These are phyloP conservation scores for Dasypolia templi DNA, from an alignment of 2,888 invertebrate species.

Conservation along the genomic window DNA sequence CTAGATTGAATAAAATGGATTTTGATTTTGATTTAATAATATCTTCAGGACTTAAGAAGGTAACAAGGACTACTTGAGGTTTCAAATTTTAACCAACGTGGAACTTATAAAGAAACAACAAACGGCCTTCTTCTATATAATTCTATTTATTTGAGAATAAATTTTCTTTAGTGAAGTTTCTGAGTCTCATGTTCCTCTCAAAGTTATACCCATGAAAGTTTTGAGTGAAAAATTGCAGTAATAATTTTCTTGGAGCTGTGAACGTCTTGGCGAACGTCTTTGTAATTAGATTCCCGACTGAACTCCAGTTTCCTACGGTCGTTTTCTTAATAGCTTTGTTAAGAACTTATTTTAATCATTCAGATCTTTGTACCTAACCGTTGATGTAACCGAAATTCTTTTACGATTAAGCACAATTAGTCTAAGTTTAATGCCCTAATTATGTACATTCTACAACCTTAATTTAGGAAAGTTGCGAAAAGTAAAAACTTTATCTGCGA, in stretches of 20 bases:
- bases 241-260: conserved; percentile 83
- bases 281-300: conserved; percentile 82
- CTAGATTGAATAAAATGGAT: too few relatives aligned
- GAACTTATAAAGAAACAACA: background rate
- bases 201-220: conserved; percentile 81
- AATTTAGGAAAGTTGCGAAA: conserved; percentile 25
- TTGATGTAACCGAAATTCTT: conserved; percentile 33
- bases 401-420: conserved; percentile 51
- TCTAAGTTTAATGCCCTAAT: conserved; percentile 27
- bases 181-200: conserved; percentile 73
- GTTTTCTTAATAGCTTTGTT: conserved; percentile 81
- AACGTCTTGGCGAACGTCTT: conserved; percentile 79
- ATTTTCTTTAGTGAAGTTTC: conserved; percentile 75
- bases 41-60: too few relatives aligned
- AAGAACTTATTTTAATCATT: conserved; percentile 74
- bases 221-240: conserved; percentile 86
- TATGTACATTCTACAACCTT: conserved; percentile 20
- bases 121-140: conserved; percentile 66
- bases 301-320: conserved; percentile 76
- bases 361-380: conserved; percentile 46
- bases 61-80: too few relatives aligned
- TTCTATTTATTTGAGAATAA: conserved; percentile 75
- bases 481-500: conserved; percentile 41
- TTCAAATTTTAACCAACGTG: background rate
- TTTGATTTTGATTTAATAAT: too few relatives aligned